Conservation (phyloP, 2,797 vertebrate genomes). For the Dallia pectoralis region DNA sequence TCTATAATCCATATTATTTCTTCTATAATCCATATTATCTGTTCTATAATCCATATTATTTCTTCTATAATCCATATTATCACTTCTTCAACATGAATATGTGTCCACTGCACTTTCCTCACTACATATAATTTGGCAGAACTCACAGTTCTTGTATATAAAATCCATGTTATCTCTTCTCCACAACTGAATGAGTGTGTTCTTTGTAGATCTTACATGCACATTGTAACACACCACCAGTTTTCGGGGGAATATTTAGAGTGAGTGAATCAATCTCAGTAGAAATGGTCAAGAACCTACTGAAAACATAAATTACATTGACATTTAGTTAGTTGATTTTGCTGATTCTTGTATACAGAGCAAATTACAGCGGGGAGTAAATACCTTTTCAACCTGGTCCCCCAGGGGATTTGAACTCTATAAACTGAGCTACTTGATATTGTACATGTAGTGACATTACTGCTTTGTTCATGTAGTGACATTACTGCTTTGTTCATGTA, state of each 20-base stretch:
- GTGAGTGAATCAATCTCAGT: background rate
- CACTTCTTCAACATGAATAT: constrained; percentile 16
- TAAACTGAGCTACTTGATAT: too few relatives aligned
- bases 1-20: too few relatives aligned
- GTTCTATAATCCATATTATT: too few relatives aligned
- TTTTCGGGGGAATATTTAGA: background rate
- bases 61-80: constrained; percentile 43
- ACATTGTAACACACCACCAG: background rate
- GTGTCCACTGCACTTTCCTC: constrained; percentile 11
- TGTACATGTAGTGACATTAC: too few relatives aligned
- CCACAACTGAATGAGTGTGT: constrained; percentile 12
- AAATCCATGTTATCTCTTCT: constrained; percentile 38
- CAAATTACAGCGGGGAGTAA: too few relatives aligned
- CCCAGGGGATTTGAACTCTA: too few relatives aligned
- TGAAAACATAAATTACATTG: background rate
- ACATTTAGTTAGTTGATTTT: too few relatives aligned
- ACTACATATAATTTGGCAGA: constrained; percentile 44
- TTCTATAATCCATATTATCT: too few relatives aligned
- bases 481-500: too few relatives aligned
- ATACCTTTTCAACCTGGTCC: too few relatives aligned
- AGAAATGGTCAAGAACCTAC: background rate
- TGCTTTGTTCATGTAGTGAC: background rate
- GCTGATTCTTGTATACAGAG: too few relatives aligned
- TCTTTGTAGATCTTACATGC: background rate
- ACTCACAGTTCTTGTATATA: constrained; percentile 38